phyloP scores from a whole-genome alignment of 92 coral and sea anemone genomes.

The Epizoanthus rinbou region DNA sequence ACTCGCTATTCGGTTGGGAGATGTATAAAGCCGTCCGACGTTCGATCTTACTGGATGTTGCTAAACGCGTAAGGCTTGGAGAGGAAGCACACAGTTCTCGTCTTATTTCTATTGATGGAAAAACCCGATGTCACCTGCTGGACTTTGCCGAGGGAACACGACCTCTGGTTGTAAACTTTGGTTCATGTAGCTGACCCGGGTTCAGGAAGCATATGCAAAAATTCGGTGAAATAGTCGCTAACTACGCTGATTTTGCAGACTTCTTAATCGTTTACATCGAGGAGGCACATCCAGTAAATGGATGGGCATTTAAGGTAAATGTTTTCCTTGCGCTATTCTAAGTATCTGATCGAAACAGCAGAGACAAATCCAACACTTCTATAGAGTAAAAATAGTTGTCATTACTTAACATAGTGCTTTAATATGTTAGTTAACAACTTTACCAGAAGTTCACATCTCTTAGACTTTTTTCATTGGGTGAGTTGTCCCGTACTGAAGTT shows the following conservation, averaged over 20 bases:
- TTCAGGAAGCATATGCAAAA: conserved; percentile 45
- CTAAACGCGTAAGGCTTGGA: conserved; percentile 34
- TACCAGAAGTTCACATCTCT: too few relatives aligned
- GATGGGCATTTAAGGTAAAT: conserved; percentile 61
- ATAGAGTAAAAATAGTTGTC: not conserved
- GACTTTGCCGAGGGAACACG: conserved; percentile 30
- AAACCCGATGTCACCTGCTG: conserved; percentile 37
- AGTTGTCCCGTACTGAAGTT: too few relatives aligned
- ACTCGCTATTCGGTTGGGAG: conserved; percentile 55
- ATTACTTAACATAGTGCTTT: too few relatives aligned
- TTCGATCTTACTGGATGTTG: conserved; percentile 37
- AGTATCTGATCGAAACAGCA: too few relatives aligned
- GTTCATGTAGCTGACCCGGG: conserved; percentile 53
- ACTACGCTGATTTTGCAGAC: conserved; percentile 46
- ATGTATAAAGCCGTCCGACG: conserved; percentile 48
- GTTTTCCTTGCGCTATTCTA: not conserved
- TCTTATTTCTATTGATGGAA: conserved; percentile 51
- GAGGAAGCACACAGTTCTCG: conserved; percentile 36
- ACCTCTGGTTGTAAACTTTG: conserved; percentile 54
- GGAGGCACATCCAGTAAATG: conserved; percentile 59
- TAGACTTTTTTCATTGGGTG: too few relatives aligned
- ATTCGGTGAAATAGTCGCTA: conserved; percentile 42
- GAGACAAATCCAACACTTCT: too few relatives aligned
- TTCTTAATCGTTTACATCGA: conserved; percentile 57
- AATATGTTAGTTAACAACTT: too few relatives aligned